Conservation (phyloP, 2,888 invertebrate genomes). For the Epistrophe grossulariae region DNA sequence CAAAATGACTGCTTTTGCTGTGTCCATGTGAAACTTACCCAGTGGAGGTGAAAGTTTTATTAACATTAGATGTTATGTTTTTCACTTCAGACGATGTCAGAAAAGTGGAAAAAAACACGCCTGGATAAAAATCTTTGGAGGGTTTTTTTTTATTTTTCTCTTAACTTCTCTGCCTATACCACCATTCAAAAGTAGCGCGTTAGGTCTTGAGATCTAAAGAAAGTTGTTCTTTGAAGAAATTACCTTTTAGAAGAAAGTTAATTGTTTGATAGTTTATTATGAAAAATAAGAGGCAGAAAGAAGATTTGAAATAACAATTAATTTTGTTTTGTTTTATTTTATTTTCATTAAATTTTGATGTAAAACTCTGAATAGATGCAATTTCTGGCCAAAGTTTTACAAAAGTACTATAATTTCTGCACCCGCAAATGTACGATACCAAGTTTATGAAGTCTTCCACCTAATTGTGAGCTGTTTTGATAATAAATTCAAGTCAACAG, state of each 20-base stretch:
- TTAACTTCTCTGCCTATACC: not conserved
- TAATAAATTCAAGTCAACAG: no score
- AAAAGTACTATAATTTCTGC: no score
- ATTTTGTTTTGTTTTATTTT: not conserved
- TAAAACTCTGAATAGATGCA: no score
- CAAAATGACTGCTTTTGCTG: constrained; percentile 19
- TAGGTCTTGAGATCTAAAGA: constrained; percentile 14
- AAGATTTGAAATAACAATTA: not conserved
- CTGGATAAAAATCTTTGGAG: constrained; percentile 33
- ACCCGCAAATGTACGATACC: no score
- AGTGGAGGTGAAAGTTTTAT: constrained; percentile 63
- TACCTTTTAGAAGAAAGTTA: constrained; percentile 18
- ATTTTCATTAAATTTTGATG: not conserved
- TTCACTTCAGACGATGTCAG: constrained; percentile 37
- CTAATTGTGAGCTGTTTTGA: no score
- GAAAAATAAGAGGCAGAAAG: not conserved
- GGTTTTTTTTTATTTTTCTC: not conserved
- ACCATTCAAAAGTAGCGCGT: not conserved
- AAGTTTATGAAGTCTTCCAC: no score
- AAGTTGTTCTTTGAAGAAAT: constrained; percentile 12
- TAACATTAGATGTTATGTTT: constrained; percentile 69
- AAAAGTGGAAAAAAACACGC: constrained; percentile 25
- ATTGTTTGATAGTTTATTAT: not conserved
- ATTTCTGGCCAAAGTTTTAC: no score
- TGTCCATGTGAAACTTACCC: constrained; percentile 52